Base-by-base conservation (phyloP, 2,888 invertebrate genomes). In the Dolichomitus sp. region DNA sequence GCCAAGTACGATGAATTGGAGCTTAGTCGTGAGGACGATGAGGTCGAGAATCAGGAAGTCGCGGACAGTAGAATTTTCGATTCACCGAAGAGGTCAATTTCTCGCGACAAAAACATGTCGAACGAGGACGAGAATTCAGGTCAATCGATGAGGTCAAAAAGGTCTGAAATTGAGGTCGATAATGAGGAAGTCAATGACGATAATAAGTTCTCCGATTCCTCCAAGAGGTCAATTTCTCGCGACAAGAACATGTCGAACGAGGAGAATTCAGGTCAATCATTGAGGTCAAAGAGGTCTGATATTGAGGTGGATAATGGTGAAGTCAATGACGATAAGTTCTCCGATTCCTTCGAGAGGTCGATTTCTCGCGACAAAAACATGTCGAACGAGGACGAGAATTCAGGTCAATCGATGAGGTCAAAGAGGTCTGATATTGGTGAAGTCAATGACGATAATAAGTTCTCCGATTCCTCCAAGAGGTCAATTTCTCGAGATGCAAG, bases 1-100 rank as follows among this genome's bases (percentile, higher is more conserved):
- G 89, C 86, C 0, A 91, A 87, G 61, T 91, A 87, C 81, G 90
- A 92, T 30, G 88, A 90, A 50, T 50, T 91, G 17, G 87, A 84
- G 4, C 80, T 87, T 7, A 66, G 76, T 23, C 33, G 69, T 0
- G 88, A 88, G 12, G 85, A 86, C 4, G 80, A 87, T 27, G 72
- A 76, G 81, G 50, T 37, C 5, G 48, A 54, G 48, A 45, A 57
- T 45, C 11, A 42, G 11, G 40, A 66, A 42, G 17, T 9, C 30
- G 19, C 23, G 0, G 37, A 37, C 37, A 33, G 30, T 30, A 4
- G 30, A 4, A 30, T 30, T 2, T 19, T 52, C 30, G 57, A 19
- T 14, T 19, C 40, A 37, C n/a, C n/a, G n/a, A n/a, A 63, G 61
- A 69, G 81, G 37, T 81, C 77, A 33, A 54, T 70, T 7, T 19